phyloP scores from a whole-genome alignment of 2,113 vertebrate species.

The Pseudopodoces humilis region DNA sequence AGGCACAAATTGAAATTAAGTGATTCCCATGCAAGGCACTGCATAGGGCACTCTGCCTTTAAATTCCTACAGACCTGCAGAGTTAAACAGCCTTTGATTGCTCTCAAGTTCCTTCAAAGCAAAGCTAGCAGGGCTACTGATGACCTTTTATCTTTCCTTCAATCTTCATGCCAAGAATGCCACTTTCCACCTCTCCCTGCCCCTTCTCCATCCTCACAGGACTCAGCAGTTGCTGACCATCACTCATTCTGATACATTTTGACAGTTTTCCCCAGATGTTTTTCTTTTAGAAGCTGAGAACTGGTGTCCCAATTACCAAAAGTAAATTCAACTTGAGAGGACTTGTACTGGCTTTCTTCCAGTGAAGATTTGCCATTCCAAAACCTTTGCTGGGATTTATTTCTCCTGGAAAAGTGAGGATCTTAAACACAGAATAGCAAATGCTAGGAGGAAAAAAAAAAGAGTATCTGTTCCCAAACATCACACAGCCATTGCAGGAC shows the following conservation, averaged over 20 bases:
- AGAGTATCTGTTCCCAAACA: background rate
- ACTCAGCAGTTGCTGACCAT: background rate
- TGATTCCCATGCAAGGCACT: background rate
- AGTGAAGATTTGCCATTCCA: background rate
- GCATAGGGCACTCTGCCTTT: background rate
- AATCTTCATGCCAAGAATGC: background rate
- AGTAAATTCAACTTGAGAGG: background rate
- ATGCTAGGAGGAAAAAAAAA: background rate
- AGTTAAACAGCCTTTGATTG: background rate
- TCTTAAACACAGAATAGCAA: background rate
- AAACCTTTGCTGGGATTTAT: background rate
- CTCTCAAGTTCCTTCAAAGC: background rate
- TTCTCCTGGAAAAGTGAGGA: background rate
- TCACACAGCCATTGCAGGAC: background rate
- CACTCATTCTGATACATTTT: background rate
- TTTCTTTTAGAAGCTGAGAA: background rate
- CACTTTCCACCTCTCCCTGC: background rate
- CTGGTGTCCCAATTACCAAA: accelerated
- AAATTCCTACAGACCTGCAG: background rate
- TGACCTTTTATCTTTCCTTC: background rate
- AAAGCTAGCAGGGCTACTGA: background rate
- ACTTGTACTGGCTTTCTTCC: background rate
- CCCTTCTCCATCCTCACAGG: background rate
- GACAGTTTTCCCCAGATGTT: background rate
- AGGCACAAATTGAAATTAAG: background rate